phyloP scores from a whole-genome alignment of 23 tunicate genomes.

The Aplidium turbinatum region DNA sequence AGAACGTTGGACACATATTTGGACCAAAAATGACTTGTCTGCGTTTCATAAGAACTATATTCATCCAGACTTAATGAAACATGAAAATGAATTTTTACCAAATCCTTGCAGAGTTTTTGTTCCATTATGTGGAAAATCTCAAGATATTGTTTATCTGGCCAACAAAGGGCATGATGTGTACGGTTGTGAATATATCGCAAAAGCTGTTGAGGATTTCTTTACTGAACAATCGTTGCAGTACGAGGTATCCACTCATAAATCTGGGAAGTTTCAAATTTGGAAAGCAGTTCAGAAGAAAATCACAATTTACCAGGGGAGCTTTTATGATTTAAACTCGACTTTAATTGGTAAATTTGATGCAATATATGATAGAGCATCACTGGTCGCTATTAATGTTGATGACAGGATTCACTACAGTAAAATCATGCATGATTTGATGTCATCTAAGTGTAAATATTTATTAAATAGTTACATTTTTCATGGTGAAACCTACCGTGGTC shows the following conservation, averaged over 20 bases:
- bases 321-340: slow-evolving; percentile 28
- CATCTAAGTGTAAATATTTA: slow-evolving; percentile 21
- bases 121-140: slow-evolving; percentile 80
- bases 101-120: slow-evolving; percentile 37
- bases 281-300: slow-evolving; percentile 39
- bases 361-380: slow-evolving; percentile 64
- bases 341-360: slow-evolving; percentile 61
- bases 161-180: slow-evolving; percentile 71
- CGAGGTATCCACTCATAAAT: background rate
- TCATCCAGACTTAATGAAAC: slow-evolving; percentile 4
- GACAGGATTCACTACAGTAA: slow-evolving; percentile 28
- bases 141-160: slow-evolving; percentile 65
- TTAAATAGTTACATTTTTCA: slow-evolving; percentile 19
- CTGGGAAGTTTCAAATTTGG: slow-evolving; percentile 1
- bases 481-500: slow-evolving; percentile 4
- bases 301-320: slow-evolving; percentile 70
- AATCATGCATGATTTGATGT: slow-evolving; percentile 31
- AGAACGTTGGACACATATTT: background rate
- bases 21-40: background rate
- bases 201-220: slow-evolving; percentile 49
- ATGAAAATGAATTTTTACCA: background rate
- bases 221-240: slow-evolving; percentile 26
- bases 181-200: slow-evolving; percentile 67
- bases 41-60: background rate
- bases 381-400: slow-evolving; percentile 55